These are phyloP conservation scores for Lagria hirta DNA, from an alignment of 2,888 invertebrate species.

Conservation along the genomic window DNA sequence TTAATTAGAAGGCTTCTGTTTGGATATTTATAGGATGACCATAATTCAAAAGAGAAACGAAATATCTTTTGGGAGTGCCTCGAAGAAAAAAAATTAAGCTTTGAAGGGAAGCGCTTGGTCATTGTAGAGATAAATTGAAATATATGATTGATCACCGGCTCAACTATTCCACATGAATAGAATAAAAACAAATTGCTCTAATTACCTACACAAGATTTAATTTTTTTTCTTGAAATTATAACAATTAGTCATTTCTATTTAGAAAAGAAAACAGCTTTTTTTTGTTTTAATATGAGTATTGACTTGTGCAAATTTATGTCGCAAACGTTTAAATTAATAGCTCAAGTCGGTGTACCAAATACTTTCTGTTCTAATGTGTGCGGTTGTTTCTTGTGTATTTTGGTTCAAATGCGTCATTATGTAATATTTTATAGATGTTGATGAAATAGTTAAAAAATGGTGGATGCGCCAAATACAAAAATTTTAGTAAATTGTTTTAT, in stretches of 20 bases:
- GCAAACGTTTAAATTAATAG: too few relatives aligned
- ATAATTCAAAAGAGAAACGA: conserved; percentile 20
- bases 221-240: not conserved
- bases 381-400: too few relatives aligned
- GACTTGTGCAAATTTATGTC: too few relatives aligned
- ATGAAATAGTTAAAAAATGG: too few relatives aligned
- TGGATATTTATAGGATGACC: conserved; percentile 34
- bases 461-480: too few relatives aligned
- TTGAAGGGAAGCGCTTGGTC: not conserved
- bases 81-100: conserved; percentile 43
- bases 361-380: too few relatives aligned
- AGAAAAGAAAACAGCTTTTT: too few relatives aligned
- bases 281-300: too few relatives aligned
- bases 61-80: conserved; percentile 18
- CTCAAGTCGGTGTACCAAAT: too few relatives aligned
- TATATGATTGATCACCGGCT: not conserved
- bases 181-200: not conserved
- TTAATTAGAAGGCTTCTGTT: conserved; percentile 41
- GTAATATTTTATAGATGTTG: too few relatives aligned
- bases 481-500: too few relatives aligned
- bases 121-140: not conserved
- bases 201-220: not conserved
- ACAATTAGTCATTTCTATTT: not conserved
- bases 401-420: too few relatives aligned
- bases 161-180: not conserved